phyloP scores from a whole-genome alignment of 1,140 invertebrate genomes.

The Lerema accius region DNA sequence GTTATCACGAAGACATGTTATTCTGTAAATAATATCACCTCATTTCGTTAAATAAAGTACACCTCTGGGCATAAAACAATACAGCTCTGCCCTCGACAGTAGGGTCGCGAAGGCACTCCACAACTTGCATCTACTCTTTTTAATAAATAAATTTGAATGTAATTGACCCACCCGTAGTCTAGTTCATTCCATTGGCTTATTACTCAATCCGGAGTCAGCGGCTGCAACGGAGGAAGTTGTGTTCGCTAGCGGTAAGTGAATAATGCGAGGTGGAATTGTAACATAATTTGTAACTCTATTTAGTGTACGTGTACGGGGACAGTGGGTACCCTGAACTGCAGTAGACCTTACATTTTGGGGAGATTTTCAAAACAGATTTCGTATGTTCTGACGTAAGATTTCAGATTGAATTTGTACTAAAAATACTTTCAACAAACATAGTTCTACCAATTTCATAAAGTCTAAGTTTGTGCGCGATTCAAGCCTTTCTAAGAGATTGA shows the following conservation, averaged over 20 bases:
- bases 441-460: too few relatives aligned
- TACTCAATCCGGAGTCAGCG: slow-evolving; percentile 29
- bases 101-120: background rate
- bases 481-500: too few relatives aligned
- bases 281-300: slow-evolving; percentile 6
- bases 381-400: too few relatives aligned
- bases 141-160: slow-evolving; percentile 11
- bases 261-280: slow-evolving; percentile 38
- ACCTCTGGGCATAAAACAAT: too few relatives aligned
- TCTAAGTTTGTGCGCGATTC: too few relatives aligned
- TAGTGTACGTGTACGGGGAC: slow-evolving; percentile 8
- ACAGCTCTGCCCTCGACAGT: too few relatives aligned
- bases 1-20: too few relatives aligned
- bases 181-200: slow-evolving; percentile 25
- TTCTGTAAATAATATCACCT: too few relatives aligned
- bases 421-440: too few relatives aligned
- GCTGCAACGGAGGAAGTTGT: slow-evolving; percentile 25
- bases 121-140: background rate
- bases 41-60: too few relatives aligned
- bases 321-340: background rate
- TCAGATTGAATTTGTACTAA: too few relatives aligned
- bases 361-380: too few relatives aligned
- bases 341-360: background rate
- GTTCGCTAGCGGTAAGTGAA: slow-evolving; percentile 33
- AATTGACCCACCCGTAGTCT: slow-evolving; percentile 6